Base-by-base conservation (phyloP, 2,888 invertebrate species). In the Seladonia tumulorum region DNA sequence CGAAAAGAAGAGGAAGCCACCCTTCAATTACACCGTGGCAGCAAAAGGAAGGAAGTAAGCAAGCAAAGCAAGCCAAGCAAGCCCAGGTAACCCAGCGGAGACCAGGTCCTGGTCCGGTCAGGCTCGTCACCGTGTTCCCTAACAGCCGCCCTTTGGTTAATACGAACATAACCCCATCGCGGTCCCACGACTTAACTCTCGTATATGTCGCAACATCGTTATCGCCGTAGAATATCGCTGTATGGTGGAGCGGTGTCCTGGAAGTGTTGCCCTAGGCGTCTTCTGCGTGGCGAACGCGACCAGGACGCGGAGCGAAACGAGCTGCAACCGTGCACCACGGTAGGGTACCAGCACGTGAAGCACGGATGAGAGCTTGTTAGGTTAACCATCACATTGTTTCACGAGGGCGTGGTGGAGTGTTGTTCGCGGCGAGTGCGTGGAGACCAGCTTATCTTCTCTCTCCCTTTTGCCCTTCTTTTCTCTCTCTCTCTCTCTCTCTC, bases 321-420 rank as follows among this genome's bases (percentile, higher is more conserved):
- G 84, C 74, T 83, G 81, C 86, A 90, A 88, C 88, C 86, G 85
- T 86, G 81, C 81, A 83, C 79, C 85, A 86, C 85, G 85, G 88
- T 85, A 84, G 90, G 86, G 74, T 88, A 76, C 76, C 86, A 18
- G 86, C 80, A 84, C 82, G 80, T 78, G 79, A 77, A 79, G 82
- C 85, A 87, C 77, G 89, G 89, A 90, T 87, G 91, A 90, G 90
- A 91, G 91, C 93, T 92, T 93, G 92, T 93, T 93, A 92, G 90
- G 91, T 91, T 92, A 92, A 93, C 91, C 92, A 93, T 92, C 90
- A 90, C 92, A 93, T 93, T 93, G 92, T 93, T 93, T 91, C 88
- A 82, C 89, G 85, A 90, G 92, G 91, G 92, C 92, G 92, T 91
- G 89, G 89, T 85, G 87, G 77, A 75, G 83, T 81, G 87, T 88